Evolutionary conservation across 2,797 vertebrate species (phyloP).

Genomic region (Lepilemur septentrionalis): DNA sequence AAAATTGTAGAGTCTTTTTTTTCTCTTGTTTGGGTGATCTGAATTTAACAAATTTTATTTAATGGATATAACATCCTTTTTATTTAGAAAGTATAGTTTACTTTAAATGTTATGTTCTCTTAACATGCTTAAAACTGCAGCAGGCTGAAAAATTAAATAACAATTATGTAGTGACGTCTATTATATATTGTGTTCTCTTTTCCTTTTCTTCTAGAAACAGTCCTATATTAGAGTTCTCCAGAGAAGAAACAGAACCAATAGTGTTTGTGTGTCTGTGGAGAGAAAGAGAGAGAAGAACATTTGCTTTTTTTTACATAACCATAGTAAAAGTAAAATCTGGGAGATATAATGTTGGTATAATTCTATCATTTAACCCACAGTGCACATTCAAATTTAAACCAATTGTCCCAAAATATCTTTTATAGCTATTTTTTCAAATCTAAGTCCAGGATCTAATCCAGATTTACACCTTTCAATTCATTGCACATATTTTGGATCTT

Average conservation of each 20-base stretch:
- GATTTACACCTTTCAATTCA: neutral
- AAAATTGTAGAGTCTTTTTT: neutral
- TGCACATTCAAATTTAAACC: neutral
- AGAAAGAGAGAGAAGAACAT: neutral
- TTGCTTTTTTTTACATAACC: neutral
- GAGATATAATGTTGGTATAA: neutral
- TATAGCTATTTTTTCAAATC: neutral
- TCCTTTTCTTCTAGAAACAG: neutral
- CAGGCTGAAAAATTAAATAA: conserved; percentile 1
- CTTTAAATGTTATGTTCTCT: neutral
- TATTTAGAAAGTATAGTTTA: neutral
- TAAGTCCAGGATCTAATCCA: neutral
- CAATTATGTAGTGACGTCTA: neutral
- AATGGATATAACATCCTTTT: neutral
- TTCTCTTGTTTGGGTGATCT: neutral
- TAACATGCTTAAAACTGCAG: neutral
- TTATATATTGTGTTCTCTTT: neutral
- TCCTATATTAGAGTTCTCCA: neutral
- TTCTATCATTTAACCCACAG: neutral
- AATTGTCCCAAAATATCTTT: neutral
- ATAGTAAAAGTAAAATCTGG: neutral
- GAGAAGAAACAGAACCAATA: neutral
- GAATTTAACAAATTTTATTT: conserved; percentile 10
- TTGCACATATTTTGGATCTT: neutral
- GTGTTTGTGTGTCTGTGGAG: neutral